phyloP scores from a whole-genome alignment of 2,797 vertebrate species.

The Bradypodion ventrale region DNA sequence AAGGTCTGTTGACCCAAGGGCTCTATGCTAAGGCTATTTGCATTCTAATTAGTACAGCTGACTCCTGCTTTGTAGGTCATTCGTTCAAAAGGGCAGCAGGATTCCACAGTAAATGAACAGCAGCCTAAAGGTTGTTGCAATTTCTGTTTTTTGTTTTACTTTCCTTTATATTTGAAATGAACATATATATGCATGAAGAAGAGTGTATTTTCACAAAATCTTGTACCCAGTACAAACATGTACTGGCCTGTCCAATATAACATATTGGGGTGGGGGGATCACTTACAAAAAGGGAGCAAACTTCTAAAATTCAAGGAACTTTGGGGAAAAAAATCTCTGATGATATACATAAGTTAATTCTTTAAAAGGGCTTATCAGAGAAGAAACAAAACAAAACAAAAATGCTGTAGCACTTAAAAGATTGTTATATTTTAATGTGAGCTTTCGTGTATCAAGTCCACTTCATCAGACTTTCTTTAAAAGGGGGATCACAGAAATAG shows the following conservation, averaged over 20 bases:
- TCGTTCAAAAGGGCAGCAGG: background rate
- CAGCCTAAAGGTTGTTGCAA: background rate
- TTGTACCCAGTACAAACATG: background rate
- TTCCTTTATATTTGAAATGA: background rate
- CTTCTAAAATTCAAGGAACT: background rate
- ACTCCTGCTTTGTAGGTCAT: background rate
- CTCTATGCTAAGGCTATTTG: background rate
- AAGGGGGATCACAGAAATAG: background rate
- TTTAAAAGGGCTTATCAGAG: too few species aligned
- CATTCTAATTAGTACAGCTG: conserved; percentile 8
- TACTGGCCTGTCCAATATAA: background rate
- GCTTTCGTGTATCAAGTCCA: too few species aligned
- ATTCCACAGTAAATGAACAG: background rate
- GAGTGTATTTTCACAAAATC: background rate
- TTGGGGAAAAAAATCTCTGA: background rate
- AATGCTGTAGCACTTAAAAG: too few species aligned
- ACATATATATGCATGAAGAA: background rate
- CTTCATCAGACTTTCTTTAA: too few species aligned
- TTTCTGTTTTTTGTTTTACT: background rate
- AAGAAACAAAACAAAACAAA: too few species aligned
- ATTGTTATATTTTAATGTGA: too few species aligned
- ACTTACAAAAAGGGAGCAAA: background rate
- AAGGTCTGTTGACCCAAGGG: background rate
- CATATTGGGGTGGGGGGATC: background rate
- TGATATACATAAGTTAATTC: background rate